Evolutionary conservation across 2,797 vertebrate species (phyloP).

Genomic region (Podarcis lilfordi): DNA sequence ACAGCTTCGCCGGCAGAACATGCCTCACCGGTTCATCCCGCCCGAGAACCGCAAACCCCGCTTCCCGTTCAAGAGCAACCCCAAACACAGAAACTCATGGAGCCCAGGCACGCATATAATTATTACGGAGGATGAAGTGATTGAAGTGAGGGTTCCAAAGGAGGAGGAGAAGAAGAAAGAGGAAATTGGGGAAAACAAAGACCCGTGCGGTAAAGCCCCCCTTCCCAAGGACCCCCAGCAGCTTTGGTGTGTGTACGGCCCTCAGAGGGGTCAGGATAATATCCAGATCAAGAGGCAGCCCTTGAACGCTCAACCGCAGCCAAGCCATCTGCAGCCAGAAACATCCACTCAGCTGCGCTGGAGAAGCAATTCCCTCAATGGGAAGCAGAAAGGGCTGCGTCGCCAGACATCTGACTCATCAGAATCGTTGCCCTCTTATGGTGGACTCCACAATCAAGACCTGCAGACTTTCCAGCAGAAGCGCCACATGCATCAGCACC

Average conservation of each 20-base stretch:
- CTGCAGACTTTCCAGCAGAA: slow-evolving; percentile 83
- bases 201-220: slow-evolving; percentile 70
- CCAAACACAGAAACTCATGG: slow-evolving; percentile 97
- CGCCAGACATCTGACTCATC: slow-evolving; percentile 75
- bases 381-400: slow-evolving; percentile 75
- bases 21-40: slow-evolving; percentile 95
- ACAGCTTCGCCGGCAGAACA: slow-evolving; percentile 91
- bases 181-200: slow-evolving; percentile 79
- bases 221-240: slow-evolving; percentile 77
- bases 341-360: slow-evolving; percentile 76
- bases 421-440: slow-evolving; percentile 62
- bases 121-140: slow-evolving; percentile 94
- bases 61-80: slow-evolving; percentile 98
- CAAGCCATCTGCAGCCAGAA: slow-evolving; percentile 64
- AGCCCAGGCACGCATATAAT: slow-evolving; percentile 98
- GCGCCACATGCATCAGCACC: slow-evolving; percentile 79
- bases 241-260: slow-evolving; percentile 74
- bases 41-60: slow-evolving; percentile 97
- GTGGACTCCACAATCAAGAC: slow-evolving; percentile 79
- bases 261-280: slow-evolving; percentile 80
- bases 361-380: slow-evolving; percentile 95
- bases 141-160: slow-evolving; percentile 95
- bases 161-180: slow-evolving; percentile 83
- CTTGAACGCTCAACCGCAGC: slow-evolving; percentile 73
- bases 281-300: slow-evolving; percentile 86